phyloP scores from a whole-genome alignment of 2,113 vertebrate species.

The Cepphus grylle region DNA sequence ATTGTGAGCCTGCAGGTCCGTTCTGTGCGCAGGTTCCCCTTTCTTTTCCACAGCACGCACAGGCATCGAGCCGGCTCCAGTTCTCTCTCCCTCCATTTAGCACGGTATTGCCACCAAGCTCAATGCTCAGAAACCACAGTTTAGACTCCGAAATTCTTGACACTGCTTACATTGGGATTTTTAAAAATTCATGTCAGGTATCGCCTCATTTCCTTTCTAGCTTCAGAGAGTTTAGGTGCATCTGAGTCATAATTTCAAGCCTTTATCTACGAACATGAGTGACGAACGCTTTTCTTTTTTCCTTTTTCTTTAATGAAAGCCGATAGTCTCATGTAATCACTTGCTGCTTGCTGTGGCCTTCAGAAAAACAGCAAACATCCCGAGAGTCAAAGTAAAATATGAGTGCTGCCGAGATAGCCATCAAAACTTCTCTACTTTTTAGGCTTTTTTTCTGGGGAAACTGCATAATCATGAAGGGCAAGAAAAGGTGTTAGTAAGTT shows the following conservation, averaged over 20 bases:
- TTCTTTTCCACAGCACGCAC: neutral
- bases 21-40: neutral
- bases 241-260: neutral
- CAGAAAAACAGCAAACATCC: neutral
- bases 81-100: neutral
- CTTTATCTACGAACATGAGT: neutral
- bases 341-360: neutral
- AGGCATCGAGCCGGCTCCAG: neutral
- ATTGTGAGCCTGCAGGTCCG: neutral
- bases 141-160: neutral
- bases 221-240: neutral
- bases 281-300: neutral
- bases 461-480: neutral
- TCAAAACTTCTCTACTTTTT: neutral
- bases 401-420: neutral
- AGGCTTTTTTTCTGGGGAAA: neutral
- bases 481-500: neutral
- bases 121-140: fast-evolving
- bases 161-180: neutral
- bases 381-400: neutral
- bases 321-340: neutral
- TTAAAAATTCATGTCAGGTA: neutral
- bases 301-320: neutral
- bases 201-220: neutral
- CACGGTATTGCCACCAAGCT: neutral